phyloP scores from a whole-genome alignment of 2,113 vertebrate genomes.

The Prunella fulvescens region DNA sequence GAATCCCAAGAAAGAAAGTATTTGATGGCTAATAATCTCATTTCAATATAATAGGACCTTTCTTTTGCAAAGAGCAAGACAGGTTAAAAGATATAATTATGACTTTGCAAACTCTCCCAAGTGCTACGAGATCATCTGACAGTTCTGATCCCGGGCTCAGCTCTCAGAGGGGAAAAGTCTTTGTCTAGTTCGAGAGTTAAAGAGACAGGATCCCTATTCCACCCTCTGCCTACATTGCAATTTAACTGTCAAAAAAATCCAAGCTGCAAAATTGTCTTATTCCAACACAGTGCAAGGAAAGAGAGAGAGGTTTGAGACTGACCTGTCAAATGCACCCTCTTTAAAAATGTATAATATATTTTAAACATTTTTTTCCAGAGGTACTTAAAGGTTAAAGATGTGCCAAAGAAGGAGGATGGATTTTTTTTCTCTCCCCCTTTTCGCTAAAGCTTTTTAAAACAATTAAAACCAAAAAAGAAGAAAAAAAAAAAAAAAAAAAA shows the following conservation, averaged over 20 bases:
- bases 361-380: conserved; percentile 54
- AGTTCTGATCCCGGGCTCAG: conserved; percentile 82
- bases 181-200: conserved; percentile 81
- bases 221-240: conserved; percentile 79
- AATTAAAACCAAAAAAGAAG: conserved; percentile 57
- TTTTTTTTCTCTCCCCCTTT: background rate
- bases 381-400: conserved; percentile 70
- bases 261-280: conserved; percentile 73
- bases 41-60: conserved; percentile 92
- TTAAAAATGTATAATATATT: conserved; percentile 71
- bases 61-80: conserved; percentile 86
- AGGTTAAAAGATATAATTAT: conserved; percentile 92
- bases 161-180: conserved; percentile 79
- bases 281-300: conserved; percentile 59
- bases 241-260: conserved; percentile 84
- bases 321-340: conserved; percentile 69
- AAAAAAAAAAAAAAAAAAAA: background rate
- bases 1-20: conserved; percentile 83
- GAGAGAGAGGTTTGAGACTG: conserved; percentile 65
- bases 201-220: conserved; percentile 79
- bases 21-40: conserved; percentile 88
- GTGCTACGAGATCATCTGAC: conserved; percentile 82
- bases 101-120: conserved; percentile 86
- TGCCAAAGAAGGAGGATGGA: conserved; percentile 57
- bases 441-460: conserved; percentile 60